phyloP scores from a whole-genome alignment of 2,888 invertebrate species.

The Orthosia gothica region DNA sequence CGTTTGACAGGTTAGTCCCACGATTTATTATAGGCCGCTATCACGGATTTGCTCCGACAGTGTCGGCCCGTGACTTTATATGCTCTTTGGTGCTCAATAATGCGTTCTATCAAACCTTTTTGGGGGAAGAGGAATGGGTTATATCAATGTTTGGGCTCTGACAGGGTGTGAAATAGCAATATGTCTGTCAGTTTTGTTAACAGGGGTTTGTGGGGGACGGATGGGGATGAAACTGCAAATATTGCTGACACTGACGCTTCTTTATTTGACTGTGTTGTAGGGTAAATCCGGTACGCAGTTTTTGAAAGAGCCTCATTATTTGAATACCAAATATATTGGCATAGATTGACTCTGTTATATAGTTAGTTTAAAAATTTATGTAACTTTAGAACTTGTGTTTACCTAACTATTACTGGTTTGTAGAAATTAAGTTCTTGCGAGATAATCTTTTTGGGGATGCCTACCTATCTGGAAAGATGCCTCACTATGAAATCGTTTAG shows the following conservation, averaged over 20 bases:
- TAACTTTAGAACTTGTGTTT: too few relatives aligned
- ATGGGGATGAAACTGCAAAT: background rate
- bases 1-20: slow-evolving; percentile 63
- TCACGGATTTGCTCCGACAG: slow-evolving; percentile 49
- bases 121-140: slow-evolving; percentile 22
- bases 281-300: too few relatives aligned
- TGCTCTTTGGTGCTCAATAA: slow-evolving; percentile 58
- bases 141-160: slow-evolving; percentile 24
- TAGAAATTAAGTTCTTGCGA: too few relatives aligned
- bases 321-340: too few relatives aligned
- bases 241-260: background rate
- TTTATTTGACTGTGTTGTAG: background rate
- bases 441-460: too few relatives aligned
- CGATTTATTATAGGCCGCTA: slow-evolving; percentile 64
- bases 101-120: slow-evolving; percentile 47
- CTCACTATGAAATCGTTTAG: too few relatives aligned
- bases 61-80: slow-evolving; percentile 46
- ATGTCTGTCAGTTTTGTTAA: slow-evolving; percentile 8
- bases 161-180: slow-evolving; percentile 22
- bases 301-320: too few relatives aligned
- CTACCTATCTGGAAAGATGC: too few relatives aligned
- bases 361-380: too few relatives aligned
- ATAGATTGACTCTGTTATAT: too few relatives aligned
- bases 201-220: background rate
- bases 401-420: too few relatives aligned